Base-by-base conservation (phyloP, 2,888 invertebrate genomes). In the Tubulanus polymorphus region DNA sequence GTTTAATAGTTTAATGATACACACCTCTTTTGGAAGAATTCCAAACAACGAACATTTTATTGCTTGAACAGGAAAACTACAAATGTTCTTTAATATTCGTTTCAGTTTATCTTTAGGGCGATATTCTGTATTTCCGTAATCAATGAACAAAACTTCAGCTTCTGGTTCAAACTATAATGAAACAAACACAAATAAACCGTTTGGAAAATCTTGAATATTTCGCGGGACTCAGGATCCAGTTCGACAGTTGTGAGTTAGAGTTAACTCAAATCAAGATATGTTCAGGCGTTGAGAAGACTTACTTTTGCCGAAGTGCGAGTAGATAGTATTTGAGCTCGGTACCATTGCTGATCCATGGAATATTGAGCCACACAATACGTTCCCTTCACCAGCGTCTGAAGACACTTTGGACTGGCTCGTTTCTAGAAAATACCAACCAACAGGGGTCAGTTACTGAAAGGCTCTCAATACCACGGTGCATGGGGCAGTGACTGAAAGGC, bases 71-170 rank as follows among this genome's bases (percentile, higher is more conserved):
- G 70, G 69, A 5, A 59, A 55, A 18, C 50, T 41, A 1, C 63
- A 62, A 2, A 60, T 50, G 10, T 65, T 64, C 18, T 63, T 57
- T 6, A 66, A 64, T 48, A 73, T 54, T 59, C 63, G 63, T 48
- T 68, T 48, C 3, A 68, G 58, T 37, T 61, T 52, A 27, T 62
- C 30, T 1, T 62, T 27, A 27, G 53, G 45, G 8, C 65, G 63
- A 1, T 29, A 54, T 32, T 69, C 73, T 15, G 54, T 59, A 58
- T 73, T 71, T 10, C 73, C 73, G 56, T 66, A 73, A 51, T 73
- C 73, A 5, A 73, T 58, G 57, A 65, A 73, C 23, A 65, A 54
- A 8, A 72, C 63, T 15, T 61, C 60, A 12, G 67, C 63, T 48
- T 57, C 60, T 63, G 63, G 60, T 26, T 56, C 57, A 27, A 41